These are phyloP conservation scores for Sorex fumeus DNA, from an alignment of 2,113 vertebrate species.

Conservation along the genomic window DNA sequence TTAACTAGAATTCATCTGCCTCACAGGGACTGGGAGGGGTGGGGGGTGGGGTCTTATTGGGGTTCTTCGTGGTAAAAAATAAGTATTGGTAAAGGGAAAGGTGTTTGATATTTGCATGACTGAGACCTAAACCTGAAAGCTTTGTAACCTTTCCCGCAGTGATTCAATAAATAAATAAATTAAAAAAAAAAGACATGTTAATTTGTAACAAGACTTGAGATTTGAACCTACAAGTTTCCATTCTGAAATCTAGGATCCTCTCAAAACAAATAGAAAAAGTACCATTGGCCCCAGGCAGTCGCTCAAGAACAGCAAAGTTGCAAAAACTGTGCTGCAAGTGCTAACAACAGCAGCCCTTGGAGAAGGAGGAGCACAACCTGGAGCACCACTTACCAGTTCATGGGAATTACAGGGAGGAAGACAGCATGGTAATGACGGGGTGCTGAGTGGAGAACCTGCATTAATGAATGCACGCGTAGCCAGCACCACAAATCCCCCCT, in stretches of 20 bases:
- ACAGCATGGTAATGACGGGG: too few relatives aligned
- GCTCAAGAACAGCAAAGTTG: not conserved
- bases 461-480: not conserved
- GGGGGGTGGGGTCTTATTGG: too few relatives aligned
- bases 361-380: not conserved
- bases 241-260: not conserved
- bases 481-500: not conserved
- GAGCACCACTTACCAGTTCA: not conserved
- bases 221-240: constrained; percentile 44
- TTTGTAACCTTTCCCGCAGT: too few relatives aligned
- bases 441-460: too few relatives aligned
- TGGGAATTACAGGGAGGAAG: not conserved
- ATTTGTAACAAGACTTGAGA: not conserved
- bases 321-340: not conserved
- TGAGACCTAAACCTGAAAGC: too few relatives aligned
- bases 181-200: not conserved
- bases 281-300: not conserved
- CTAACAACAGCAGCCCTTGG: not conserved
- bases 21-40: too few relatives aligned
- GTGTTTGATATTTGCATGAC: too few relatives aligned
- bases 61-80: too few relatives aligned
- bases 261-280: not conserved
- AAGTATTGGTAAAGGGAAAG: too few relatives aligned
- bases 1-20: too few relatives aligned
- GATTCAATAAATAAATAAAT: too few relatives aligned